Evolutionary conservation across 2,797 vertebrate species (phyloP).

Genomic region (Harpagifer antarcticus): DNA sequence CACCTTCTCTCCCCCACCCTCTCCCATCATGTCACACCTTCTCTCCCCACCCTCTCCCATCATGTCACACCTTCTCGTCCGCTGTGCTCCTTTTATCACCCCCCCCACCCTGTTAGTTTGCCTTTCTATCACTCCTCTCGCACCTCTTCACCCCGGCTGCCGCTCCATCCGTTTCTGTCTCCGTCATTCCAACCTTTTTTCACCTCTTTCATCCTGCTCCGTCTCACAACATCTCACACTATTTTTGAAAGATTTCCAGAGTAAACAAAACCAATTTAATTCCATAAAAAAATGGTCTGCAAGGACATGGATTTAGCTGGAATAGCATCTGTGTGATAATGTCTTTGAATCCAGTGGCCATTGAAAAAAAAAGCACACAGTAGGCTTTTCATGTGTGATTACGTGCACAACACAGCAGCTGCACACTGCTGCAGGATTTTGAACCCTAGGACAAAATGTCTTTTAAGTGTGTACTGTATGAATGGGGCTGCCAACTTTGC

Average conservation of each 20-base stretch:
- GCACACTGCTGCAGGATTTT: neutral
- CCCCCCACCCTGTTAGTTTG: conserved; percentile 31
- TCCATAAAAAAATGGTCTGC: conserved; percentile 17
- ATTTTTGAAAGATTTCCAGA: conserved; percentile 26
- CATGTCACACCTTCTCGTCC: conserved; percentile 44
- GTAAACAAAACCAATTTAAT: conserved; percentile 60
- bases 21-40: conserved; percentile 50
- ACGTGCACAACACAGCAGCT: neutral
- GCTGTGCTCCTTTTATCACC: conserved; percentile 11
- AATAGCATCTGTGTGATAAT: neutral
- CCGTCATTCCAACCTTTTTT: conserved; percentile 40
- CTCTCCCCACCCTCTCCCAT: conserved; percentile 46
- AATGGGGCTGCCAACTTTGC: conserved; percentile 4
- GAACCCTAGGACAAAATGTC: neutral
- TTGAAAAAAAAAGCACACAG: neutral
- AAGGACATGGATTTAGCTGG: neutral
- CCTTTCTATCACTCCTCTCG: conserved; percentile 45
- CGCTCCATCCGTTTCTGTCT: conserved; percentile 23
- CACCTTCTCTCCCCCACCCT: conserved; percentile 45
- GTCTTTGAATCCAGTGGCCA: neutral
- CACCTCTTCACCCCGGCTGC: conserved; percentile 48
- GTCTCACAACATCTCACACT: conserved; percentile 30
- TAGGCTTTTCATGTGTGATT: neutral
- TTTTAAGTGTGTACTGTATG: conserved; percentile 5
- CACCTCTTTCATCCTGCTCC: conserved; percentile 34